phyloP scores from a whole-genome alignment of 2,113 vertebrate species.

The Chionodraco myersi region DNA sequence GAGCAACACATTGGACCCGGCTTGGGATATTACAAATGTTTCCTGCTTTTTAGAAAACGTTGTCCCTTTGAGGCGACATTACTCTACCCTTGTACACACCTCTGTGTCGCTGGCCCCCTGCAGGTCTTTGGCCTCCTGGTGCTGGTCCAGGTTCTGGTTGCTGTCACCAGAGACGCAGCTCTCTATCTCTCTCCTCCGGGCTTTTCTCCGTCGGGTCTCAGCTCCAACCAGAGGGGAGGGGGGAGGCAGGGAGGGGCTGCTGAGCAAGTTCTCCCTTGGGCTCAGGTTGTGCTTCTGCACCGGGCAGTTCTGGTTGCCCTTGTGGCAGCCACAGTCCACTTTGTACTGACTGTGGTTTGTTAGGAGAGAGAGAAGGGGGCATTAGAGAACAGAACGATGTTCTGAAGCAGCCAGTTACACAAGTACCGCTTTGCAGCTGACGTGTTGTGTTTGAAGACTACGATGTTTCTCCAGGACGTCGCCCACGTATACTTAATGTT shows the following conservation, averaged over 20 bases:
- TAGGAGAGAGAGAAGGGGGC: not conserved
- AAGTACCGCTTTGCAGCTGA: not conserved
- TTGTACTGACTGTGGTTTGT: constrained; percentile 92
- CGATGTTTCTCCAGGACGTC: not conserved
- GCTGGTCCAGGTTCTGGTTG: constrained; percentile 86
- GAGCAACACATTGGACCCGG: not conserved
- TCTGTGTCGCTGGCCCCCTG: constrained; percentile 88
- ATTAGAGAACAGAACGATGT: not conserved
- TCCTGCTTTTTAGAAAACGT: not conserved
- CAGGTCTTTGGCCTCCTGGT: constrained; percentile 79
- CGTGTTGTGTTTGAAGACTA: too few species aligned
- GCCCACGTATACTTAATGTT: not conserved
- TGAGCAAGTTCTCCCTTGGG: constrained; percentile 87
- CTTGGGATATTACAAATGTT: not conserved
- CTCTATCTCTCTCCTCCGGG: constrained; percentile 92
- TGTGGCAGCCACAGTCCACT: constrained; percentile 99
- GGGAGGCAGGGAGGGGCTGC: constrained; percentile 84
- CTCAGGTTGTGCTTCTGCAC: constrained; percentile 96
- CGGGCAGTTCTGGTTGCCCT: constrained; percentile 97
- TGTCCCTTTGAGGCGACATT: not conserved
- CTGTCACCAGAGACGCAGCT: constrained; percentile 84
- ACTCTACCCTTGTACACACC: constrained; percentile 76
- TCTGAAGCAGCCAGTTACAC: not conserved
- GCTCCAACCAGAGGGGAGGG: constrained; percentile 88
- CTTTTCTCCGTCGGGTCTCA: constrained; percentile 94